Base-by-base conservation (phyloP, 1,140 invertebrate genomes). In the Colletes gigas region DNA sequence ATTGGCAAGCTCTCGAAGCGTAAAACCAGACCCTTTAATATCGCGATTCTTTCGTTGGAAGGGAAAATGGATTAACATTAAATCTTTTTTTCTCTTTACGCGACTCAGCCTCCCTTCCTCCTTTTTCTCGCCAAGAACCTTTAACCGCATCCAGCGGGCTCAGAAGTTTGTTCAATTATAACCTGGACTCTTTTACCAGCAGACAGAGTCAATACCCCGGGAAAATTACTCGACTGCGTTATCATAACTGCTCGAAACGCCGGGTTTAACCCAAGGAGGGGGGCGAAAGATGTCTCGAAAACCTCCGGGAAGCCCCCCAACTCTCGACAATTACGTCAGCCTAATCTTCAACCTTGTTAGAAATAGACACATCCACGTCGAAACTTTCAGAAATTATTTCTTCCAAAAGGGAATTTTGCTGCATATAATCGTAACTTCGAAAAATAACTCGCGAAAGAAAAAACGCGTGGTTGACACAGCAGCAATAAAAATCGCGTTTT, bases 81-180 rank as follows among this genome's bases (percentile, higher is more conserved):
- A 89, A 89, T 80, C 87, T 86, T 85, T 87, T 30, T 30, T 30
- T 30, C 30, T 30, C 30, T 30, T 30, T 30, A 1, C 30, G 30
- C 30, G 30, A 30, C 78, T 41, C 74, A 21, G 50, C 68, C 21
- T 21, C 14, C 71, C 30, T 30, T 30, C 30, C 30, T 30, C 70
- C 62, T 65, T 44, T 59, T 19, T 76, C 39, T 15, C 50, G 52
- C 21, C 17, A 77, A 81, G 68, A 66, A 47, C 76, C 77, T 88
- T 89, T 84, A 88, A 88, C 85, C 83, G 83, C 79, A 82, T 75
- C 83, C 78, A 84, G 5, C 81, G 84, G 82, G 60, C 82, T 87
- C 69, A 72, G 72, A 91, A 91, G 88, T 91, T 91, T 90, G 89
- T 91, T 85, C 90, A 91, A 91, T 91, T 91, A 44, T 44, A 91